A percentile compares a stretch with the other conserved stretches of the same genome.
phyloP scores from a whole-genome alignment of 92 coral and sea anemone genomes.

The Parazoanthus atlanticus region DNA sequence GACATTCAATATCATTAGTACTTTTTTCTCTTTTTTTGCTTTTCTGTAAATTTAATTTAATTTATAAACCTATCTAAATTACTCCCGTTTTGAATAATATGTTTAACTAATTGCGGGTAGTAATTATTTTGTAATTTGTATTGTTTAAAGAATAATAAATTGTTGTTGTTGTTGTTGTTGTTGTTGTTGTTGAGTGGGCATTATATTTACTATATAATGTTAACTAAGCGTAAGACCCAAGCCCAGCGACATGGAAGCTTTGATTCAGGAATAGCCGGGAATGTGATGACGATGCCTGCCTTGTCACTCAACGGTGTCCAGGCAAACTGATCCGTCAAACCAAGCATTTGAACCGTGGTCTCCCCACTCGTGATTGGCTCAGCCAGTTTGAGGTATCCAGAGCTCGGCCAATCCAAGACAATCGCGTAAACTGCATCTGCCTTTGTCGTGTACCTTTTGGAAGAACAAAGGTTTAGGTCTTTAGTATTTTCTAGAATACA shows the following conservation, averaged over 20 bases:
- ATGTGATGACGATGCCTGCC: constrained; percentile 71
- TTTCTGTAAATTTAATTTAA: too few relatives aligned
- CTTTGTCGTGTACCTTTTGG: constrained; percentile 82
- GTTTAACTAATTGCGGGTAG: too few relatives aligned
- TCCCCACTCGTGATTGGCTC: constrained; percentile 52
- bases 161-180: too few relatives aligned
- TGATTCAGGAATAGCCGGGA: constrained; percentile 81
- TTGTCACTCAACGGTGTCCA: constrained; percentile 63
- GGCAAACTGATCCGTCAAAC: constrained; percentile 69
- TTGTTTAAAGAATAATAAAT: too few relatives aligned
- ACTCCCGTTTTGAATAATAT: too few relatives aligned
- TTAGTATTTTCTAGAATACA: neutral
- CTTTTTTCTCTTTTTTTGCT: too few relatives aligned
- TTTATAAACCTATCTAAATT: too few relatives aligned
- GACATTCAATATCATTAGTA: too few relatives aligned
- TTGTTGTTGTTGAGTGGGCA: neutral
- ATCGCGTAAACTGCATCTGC: constrained; percentile 79
- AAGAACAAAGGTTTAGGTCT: neutral
- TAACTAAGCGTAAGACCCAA: constrained; percentile 83
- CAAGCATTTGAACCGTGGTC: constrained; percentile 84
- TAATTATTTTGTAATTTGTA: too few relatives aligned
- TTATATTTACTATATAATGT: constrained; percentile 42
- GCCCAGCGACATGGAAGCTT: constrained; percentile 88
- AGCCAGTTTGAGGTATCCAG: constrained; percentile 63
- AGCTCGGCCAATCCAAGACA: constrained; percentile 85